phyloP scores from a whole-genome alignment of 2,113 vertebrate species.

The Dipodomys ordii region DNA sequence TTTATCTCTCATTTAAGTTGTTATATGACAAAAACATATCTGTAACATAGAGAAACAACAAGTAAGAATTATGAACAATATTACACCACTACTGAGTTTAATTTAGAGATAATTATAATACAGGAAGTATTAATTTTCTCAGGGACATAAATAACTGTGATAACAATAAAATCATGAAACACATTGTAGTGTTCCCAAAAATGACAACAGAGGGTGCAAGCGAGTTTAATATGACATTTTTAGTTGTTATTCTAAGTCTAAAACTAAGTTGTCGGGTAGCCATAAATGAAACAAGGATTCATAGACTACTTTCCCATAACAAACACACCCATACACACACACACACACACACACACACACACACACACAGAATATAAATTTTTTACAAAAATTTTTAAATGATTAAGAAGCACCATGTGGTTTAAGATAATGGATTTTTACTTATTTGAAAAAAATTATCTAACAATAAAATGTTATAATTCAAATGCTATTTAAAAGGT shows the following conservation, averaged over 20 bases:
- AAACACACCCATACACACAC: too few species aligned
- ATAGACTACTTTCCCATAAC: background rate
- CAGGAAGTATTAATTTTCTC: constrained; percentile 42
- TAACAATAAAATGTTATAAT: constrained; percentile 11
- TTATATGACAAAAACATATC: background rate
- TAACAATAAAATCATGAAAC: constrained; percentile 3
- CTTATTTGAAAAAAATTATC: constrained; percentile 59
- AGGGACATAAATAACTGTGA: background rate
- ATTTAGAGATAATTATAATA: constrained; percentile 43
- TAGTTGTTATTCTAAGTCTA: background rate
- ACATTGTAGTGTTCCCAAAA: constrained; percentile 14
- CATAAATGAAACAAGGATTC: constrained; percentile 20
- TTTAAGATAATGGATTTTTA: constrained; percentile 30
- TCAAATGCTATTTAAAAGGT: constrained; percentile 36
- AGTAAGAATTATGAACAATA: constrained; percentile 8
- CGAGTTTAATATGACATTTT: constrained; percentile 83
- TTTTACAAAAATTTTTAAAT: constrained; percentile 79
- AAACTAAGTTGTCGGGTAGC: constrained; percentile 52
- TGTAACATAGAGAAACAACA: constrained; percentile 11
- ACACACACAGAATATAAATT: constrained; percentile 64
- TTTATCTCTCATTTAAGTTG: background rate
- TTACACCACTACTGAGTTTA: background rate
- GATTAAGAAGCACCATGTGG: constrained; percentile 66
- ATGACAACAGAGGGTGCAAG: constrained; percentile 87
- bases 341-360: background rate